Evolutionary conservation across 2,888 invertebrate genomes (phyloP).

Genomic region (Oeneis ivallda): DNA sequence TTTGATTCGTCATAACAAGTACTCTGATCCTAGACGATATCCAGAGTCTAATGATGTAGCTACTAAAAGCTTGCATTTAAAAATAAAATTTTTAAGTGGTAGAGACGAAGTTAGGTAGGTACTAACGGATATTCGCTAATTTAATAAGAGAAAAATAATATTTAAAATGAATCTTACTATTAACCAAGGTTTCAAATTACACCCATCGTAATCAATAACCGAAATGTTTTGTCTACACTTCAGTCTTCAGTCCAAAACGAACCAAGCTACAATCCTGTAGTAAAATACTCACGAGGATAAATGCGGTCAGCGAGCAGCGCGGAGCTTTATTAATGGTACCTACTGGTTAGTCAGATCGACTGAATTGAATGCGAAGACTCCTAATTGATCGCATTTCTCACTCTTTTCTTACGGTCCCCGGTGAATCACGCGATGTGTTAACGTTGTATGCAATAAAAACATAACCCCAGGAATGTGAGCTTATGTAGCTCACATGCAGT

Average conservation of each 20-base stretch:
- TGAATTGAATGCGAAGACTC: constrained; percentile 54
- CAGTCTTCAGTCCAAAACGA: neutral
- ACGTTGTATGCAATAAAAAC: constrained; percentile 16
- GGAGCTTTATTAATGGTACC: constrained; percentile 34
- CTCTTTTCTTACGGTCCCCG: constrained; percentile 36
- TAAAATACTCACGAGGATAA: constrained; percentile 47
- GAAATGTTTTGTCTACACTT: neutral
- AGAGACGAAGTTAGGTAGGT: too few relatives aligned
- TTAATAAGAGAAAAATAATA: neutral
- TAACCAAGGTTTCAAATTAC: neutral
- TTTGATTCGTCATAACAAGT: too few relatives aligned
- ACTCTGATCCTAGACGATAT: too few relatives aligned
- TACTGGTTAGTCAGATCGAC: constrained; percentile 45
- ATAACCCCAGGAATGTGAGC: constrained; percentile 2
- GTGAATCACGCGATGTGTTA: constrained; percentile 43
- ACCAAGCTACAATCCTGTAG: constrained; percentile 43
- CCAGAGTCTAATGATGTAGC: too few relatives aligned
- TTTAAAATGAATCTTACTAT: neutral
- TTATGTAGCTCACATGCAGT: neutral
- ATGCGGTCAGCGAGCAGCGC: constrained; percentile 59
- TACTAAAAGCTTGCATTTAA: too few relatives aligned
- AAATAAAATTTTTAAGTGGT: too few relatives aligned
- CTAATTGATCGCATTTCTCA: constrained; percentile 54
- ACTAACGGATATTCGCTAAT: too few relatives aligned
- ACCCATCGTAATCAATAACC: neutral